Conservation (phyloP, 2,888 invertebrate species). For the Griposia aprilina region DNA sequence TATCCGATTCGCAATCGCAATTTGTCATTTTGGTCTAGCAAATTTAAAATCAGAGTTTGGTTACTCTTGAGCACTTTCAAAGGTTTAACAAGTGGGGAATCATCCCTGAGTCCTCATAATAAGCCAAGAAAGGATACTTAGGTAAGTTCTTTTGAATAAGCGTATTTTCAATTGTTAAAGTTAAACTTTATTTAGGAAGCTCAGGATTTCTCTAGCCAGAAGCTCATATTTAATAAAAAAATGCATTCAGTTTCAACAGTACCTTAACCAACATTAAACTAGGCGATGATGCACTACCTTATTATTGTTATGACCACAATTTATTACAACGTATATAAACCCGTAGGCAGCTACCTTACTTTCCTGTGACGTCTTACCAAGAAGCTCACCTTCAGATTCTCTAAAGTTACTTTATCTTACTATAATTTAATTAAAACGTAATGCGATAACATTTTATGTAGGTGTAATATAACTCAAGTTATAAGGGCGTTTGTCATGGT, state of each 20-base stretch:
- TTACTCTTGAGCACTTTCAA: too few relatives aligned
- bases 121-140: not conserved
- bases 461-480: constrained; percentile 48
- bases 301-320: constrained; percentile 14
- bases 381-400: constrained; percentile 33
- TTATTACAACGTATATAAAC: constrained; percentile 14
- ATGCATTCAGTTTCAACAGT: not conserved
- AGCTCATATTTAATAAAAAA: not conserved
- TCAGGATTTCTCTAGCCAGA: not conserved
- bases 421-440: constrained; percentile 58
- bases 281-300: constrained; percentile 5
- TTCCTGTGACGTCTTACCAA: constrained; percentile 39
- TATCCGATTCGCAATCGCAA: too few relatives aligned
- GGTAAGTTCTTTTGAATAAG: not conserved
- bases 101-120: not conserved
- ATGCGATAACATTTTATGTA: constrained; percentile 50
- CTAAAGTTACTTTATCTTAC: constrained; percentile 36
- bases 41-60: too few relatives aligned
- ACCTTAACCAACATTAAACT: not conserved
- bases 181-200: constrained; percentile 1
- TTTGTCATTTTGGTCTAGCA: too few relatives aligned
- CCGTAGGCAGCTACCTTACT: constrained; percentile 21
- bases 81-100: not conserved
- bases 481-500: constrained; percentile 31
- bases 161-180: not conserved